A percentile compares a stretch with the other conserved stretches of the same genome.
Evolutionary conservation across 2,113 vertebrate species (phyloP).

Genomic region (Antechinus flavipes): DNA sequence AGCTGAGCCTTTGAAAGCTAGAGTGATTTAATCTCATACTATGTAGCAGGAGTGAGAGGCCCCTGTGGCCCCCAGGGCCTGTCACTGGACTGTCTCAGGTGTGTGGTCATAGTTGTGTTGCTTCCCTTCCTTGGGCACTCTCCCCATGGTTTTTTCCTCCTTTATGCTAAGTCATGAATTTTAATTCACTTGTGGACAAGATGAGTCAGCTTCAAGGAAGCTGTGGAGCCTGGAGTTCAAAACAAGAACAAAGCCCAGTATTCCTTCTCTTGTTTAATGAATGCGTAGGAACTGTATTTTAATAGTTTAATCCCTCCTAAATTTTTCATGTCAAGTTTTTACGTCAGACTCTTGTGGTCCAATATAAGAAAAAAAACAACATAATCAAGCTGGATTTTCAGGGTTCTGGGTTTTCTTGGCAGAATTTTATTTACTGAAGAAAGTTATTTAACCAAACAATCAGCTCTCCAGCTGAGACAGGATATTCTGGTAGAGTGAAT

Average conservation of each 20-base stretch:
- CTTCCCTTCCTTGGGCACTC: too few species aligned
- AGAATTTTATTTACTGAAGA: too few species aligned
- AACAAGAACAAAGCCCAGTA: neutral
- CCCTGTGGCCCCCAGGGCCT: too few species aligned
- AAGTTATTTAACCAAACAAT: neutral
- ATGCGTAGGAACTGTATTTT: neutral
- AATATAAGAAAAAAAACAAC: neutral
- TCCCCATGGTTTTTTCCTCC: too few species aligned
- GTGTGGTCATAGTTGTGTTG: too few species aligned
- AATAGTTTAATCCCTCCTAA: neutral
- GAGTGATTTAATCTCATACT: too few species aligned
- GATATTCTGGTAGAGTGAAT: conserved; percentile 7
- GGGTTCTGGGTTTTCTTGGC: neutral
- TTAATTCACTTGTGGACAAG: neutral
- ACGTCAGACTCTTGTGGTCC: neutral
- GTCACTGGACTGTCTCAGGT: too few species aligned
- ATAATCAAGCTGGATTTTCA: neutral
- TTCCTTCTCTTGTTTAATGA: too few species aligned
- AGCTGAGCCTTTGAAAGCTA: too few species aligned
- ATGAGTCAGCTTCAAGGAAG: neutral
- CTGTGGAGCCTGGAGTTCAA: conserved; percentile 7
- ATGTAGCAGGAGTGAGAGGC: too few species aligned
- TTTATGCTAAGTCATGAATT: neutral
- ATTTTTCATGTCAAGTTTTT: neutral
- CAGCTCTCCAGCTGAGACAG: neutral